Conservation (phyloP, 2,113 vertebrate species). For the Chionodraco myersi region DNA sequence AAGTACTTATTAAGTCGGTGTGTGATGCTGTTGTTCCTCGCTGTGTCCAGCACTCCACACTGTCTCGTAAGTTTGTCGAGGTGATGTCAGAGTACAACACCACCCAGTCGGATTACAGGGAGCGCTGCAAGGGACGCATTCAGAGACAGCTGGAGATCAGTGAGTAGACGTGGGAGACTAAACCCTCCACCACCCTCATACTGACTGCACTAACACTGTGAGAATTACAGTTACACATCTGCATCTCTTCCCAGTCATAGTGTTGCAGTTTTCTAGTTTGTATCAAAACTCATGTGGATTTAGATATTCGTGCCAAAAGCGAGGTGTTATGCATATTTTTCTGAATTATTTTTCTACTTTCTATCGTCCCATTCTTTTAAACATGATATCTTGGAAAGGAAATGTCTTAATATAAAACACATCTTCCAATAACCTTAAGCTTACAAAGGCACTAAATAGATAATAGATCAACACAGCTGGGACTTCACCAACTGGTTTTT, state of each 20-base stretch:
- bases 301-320: not conserved
- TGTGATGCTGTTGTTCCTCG: not conserved
- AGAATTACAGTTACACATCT: not conserved
- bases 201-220: slow-evolving; percentile 2
- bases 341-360: not conserved
- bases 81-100: slow-evolving; percentile 96
- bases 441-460: no score
- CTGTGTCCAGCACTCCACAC: slow-evolving; percentile 87
- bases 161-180: slow-evolving; percentile 77
- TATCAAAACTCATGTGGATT: not conserved
- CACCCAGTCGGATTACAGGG: slow-evolving; percentile 94
- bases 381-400: no score
- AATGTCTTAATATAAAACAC: no score
- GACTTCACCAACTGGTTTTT: no score
- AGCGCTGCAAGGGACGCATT: slow-evolving; percentile 94
- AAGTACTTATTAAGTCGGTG: not conserved
- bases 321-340: not conserved
- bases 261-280: not conserved
- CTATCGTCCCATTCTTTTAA: no score
- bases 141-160: slow-evolving; percentile 95
- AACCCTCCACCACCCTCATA: not conserved
- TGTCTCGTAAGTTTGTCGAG: slow-evolving; percentile 94
- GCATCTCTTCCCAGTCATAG: not conserved
- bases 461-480: no score
- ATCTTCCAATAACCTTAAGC: no score